These are phyloP conservation scores for Pilophorus perplexus DNA, from an alignment of 2,888 invertebrate genomes.

Conservation along the genomic window DNA sequence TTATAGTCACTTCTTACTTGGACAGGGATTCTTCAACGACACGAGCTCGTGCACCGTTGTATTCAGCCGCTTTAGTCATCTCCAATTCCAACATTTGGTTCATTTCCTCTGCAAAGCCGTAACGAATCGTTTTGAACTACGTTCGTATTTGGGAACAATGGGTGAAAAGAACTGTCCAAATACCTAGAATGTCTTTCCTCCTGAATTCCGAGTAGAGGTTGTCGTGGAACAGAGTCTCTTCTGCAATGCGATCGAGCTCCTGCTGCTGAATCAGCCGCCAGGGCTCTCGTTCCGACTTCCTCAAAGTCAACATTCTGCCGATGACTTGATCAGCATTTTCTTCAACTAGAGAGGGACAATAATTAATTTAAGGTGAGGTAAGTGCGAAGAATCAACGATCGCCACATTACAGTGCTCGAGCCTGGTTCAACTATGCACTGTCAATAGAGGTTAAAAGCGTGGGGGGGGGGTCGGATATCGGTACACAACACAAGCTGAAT, in stretches of 20 bases:
- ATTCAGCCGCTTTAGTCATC: constrained; percentile 61
- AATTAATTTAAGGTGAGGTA: neutral
- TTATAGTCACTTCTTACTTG: constrained; percentile 56
- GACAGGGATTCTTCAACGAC: constrained; percentile 63
- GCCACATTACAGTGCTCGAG: neutral
- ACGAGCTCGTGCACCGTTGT: constrained; percentile 60
- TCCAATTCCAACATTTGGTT: constrained; percentile 67
- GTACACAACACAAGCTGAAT: too few species aligned
- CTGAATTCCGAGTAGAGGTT: constrained; percentile 57
- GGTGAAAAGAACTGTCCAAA: constrained; percentile 45
- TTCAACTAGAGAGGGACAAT: constrained; percentile 57
- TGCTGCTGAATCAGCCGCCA: constrained; percentile 55
- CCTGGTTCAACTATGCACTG: neutral
- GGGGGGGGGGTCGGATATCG: too few species aligned
- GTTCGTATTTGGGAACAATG: neutral
- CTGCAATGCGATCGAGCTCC: constrained; percentile 60
- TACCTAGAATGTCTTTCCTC: constrained; percentile 64
- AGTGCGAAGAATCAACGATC: neutral
- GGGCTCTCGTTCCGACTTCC: constrained; percentile 60
- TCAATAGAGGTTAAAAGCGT: too few species aligned
- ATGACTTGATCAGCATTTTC: constrained; percentile 66
- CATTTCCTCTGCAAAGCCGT: constrained; percentile 62
- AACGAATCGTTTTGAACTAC: neutral
- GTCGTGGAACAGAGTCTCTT: constrained; percentile 64
- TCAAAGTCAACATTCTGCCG: constrained; percentile 62